These are phyloP conservation scores for Tragelaphus scriptus DNA, from an alignment of 2,113 vertebrate genomes.

Conservation along the genomic window DNA sequence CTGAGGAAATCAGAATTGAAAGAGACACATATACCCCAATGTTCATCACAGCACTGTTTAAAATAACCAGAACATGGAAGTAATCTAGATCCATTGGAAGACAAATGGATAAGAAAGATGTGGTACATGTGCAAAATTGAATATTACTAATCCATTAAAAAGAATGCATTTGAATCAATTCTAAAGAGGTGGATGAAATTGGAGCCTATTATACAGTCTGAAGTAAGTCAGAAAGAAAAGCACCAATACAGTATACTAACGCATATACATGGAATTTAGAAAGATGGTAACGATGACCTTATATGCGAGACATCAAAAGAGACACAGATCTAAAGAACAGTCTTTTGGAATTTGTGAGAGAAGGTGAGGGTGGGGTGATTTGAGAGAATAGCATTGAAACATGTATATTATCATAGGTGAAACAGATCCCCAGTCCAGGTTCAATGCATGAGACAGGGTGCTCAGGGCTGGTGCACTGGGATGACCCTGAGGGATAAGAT, in stretches of 20 bases:
- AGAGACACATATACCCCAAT: neutral
- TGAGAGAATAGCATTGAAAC: neutral
- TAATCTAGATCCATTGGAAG: neutral
- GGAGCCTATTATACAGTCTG: neutral
- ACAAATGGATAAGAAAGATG: neutral
- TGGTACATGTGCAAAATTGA: neutral
- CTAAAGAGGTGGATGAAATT: neutral
- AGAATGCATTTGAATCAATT: neutral
- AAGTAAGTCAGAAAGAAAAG: neutral
- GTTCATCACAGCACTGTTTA: neutral
- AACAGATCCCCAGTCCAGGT: neutral
- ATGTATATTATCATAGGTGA: neutral
- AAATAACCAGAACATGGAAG: neutral
- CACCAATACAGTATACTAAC: neutral
- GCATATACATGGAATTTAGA: neutral
- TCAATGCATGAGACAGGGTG: neutral
- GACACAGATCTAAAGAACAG: neutral
- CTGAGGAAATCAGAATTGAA: neutral
- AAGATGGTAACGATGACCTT: neutral
- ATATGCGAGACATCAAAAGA: neutral
- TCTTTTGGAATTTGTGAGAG: neutral
- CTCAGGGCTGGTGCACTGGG: neutral
- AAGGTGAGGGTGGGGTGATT: neutral
- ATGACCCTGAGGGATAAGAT: neutral
- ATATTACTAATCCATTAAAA: neutral